A percentile compares a stretch with the other conserved stretches of the same genome.
phyloP scores from a whole-genome alignment of 1,140 invertebrate genomes.

The Apolygus lucorum region DNA sequence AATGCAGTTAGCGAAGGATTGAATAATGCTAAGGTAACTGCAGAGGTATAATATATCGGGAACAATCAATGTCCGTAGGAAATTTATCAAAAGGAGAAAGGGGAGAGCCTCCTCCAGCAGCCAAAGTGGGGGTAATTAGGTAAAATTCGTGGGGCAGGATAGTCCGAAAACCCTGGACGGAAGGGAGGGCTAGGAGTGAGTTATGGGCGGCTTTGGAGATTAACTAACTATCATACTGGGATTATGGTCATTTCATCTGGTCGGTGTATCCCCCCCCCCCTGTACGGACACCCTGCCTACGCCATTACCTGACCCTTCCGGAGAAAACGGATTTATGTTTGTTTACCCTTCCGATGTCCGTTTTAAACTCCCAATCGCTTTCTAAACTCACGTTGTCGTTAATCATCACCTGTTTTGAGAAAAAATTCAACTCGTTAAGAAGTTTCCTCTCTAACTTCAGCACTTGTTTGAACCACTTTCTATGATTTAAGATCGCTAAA shows the following conservation, averaged over 20 bases:
- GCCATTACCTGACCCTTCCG: background rate
- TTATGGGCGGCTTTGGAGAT: slow-evolving; percentile 12
- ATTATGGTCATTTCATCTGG: slow-evolving; percentile 19
- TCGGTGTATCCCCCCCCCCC: background rate
- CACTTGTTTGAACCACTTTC: too few relatives aligned
- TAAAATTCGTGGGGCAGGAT: slow-evolving; percentile 17
- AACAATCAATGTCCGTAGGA: background rate
- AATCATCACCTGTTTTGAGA: too few relatives aligned
- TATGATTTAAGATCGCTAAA: too few relatives aligned
- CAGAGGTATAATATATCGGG: background rate
- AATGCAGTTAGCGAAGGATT: too few relatives aligned
- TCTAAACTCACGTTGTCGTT: too few relatives aligned
- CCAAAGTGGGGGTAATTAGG: background rate
- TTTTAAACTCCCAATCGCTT: too few relatives aligned
- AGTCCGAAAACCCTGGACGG: background rate
- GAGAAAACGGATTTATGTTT: background rate
- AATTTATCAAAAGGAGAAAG: background rate
- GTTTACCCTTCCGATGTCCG: too few relatives aligned
- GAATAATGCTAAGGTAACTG: background rate
- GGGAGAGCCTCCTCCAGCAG: too few relatives aligned
- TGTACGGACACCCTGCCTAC: background rate
- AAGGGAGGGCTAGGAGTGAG: background rate
- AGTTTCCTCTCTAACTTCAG: too few relatives aligned
- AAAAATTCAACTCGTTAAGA: too few relatives aligned
- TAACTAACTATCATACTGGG: slow-evolving; percentile 20